Evolutionary conservation across 2,797 vertebrate species (phyloP), one percentile per base, ranked within the genome.

Genomic region (Passerculus sandwichensis): DNA sequence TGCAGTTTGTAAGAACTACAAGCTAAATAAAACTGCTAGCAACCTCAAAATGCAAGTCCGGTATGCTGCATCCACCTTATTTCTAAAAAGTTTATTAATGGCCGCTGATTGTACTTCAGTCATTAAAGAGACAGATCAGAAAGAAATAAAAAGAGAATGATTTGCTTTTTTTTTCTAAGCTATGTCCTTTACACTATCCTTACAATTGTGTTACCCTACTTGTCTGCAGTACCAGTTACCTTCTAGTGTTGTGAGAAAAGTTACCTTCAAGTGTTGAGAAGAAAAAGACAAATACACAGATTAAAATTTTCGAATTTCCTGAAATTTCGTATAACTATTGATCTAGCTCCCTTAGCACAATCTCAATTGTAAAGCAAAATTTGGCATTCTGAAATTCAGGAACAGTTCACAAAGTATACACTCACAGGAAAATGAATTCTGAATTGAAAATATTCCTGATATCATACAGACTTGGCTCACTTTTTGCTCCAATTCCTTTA

Each of bases 341-440:
- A 48, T 91, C 84, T 94, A 70, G 53, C 53, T 72, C 51, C 81
- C 61, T 61, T 80, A 91, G 72, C 27, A 64, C 34, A 88, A 67
- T 81, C 77, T 95, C 76, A 86, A 57, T 53, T 62, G 69, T 77
- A 97, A 96, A 87, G 56, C 38, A 70, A 76, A 69, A 34, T 71
- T 95, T 96, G 92, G 48, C 87, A 96, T 50, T 45, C 57, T 71
- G 64, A 91, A 92, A 96, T 96, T 94, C 76, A 95, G 81, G 70
- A 91, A 74, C 19, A 66, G 10, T 50, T 92, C 80, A 93, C 62
- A n/a, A 78, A 69, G 48, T 69, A 94, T 50, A 61, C 3, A 10
- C 29, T 92, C 32, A 56, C 66, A 62, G 69, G 40, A 81, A 94
- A 96, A 90, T 20, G 9, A 95, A 87, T 73, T 88, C 72, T 59